Conservation (phyloP, 2,113 vertebrate genomes). For the Pseudorasbora parva region DNA sequence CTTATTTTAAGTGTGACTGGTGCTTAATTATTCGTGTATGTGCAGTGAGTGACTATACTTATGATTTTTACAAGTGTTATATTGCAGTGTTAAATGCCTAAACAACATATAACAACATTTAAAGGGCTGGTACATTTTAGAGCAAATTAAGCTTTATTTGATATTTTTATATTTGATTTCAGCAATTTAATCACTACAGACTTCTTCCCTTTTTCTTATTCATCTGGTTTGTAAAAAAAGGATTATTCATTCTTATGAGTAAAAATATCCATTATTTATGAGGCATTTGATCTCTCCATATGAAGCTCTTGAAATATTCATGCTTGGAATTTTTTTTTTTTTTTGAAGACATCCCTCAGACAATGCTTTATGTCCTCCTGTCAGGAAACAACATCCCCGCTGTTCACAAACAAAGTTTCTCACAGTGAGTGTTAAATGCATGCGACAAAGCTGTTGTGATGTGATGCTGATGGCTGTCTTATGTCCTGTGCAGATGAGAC, state of each 20-base stretch:
- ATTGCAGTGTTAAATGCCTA: too few species aligned
- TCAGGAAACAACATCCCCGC: conserved; percentile 21
- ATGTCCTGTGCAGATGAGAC: conserved; percentile 82
- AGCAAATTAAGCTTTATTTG: background rate
- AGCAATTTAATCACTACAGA: background rate
- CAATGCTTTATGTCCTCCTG: conserved; percentile 9
- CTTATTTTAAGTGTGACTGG: too few species aligned
- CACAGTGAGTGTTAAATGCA: conserved; percentile 18
- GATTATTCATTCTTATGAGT: background rate
- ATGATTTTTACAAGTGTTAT: too few species aligned
- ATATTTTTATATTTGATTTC: background rate
- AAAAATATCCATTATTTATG: conserved; percentile 31
- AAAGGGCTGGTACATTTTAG: too few species aligned
- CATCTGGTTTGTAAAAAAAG: background rate
- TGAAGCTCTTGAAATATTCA: conserved; percentile 38
- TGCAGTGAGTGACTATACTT: too few species aligned
- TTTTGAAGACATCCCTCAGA: conserved; percentile 31
- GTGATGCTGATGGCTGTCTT: background rate
- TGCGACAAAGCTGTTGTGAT: background rate
- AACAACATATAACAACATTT: too few species aligned
- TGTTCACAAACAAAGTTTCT: conserved; percentile 26
- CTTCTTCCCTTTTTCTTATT: background rate
- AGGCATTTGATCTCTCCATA: conserved; percentile 37
- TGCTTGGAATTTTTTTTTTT: conserved; percentile 12
- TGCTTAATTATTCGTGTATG: too few species aligned